Evolutionary conservation across 2,888 invertebrate genomes (phyloP), one percentile per base, ranked within the genome.

Genomic region (Carpatolechia fugitivella): DNA sequence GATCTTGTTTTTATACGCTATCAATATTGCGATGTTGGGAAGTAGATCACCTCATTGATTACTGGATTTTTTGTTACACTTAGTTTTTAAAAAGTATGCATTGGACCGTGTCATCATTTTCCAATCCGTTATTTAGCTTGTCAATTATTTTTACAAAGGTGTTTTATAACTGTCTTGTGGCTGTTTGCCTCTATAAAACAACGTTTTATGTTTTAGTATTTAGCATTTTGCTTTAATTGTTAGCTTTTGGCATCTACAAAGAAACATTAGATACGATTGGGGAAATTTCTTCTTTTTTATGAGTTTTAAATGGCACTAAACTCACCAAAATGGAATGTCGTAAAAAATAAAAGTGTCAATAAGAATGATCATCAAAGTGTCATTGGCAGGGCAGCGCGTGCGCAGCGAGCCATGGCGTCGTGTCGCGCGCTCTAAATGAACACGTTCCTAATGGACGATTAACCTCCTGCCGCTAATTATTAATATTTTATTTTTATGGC

Each of bases 21-120:
- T 85, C 82, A 82, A 85, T 85, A 85, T 85, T 78, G 82, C 81
- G 76, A 84, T 74, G 77, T 77, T 80, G 76, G 80, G 82, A 86
- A 86, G 77, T 86, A 80, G 86, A 85, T 85, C 86, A 85, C 80
- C 78, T 80, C 76, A 78, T 81, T 83, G 82, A 85, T 85, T 85
- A 85, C 82, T 78, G 82, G 69, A 81, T 74, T 85, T 87, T 87
- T 87, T 86, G 79, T 78, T 72, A 69, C 24, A 24, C 24, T 24
- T 69, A 74, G 76, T 85, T 86, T 85, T 87, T 84, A 69, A 76
- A 68, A 70, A 69, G 63, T 69, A 74, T 67, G 63, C 80, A 74
- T 60, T 72, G 74, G 63, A 83, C 78, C 85, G 82, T 78, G 70
- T 68, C 72, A 64, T 64, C 64, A 76, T 74, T 79, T 79, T 78